Percentiles rank a stretch among this genome's conserved stretches.
phyloP scores from a whole-genome alignment of 2,797 vertebrate species.

The Argyrosomus regius region DNA sequence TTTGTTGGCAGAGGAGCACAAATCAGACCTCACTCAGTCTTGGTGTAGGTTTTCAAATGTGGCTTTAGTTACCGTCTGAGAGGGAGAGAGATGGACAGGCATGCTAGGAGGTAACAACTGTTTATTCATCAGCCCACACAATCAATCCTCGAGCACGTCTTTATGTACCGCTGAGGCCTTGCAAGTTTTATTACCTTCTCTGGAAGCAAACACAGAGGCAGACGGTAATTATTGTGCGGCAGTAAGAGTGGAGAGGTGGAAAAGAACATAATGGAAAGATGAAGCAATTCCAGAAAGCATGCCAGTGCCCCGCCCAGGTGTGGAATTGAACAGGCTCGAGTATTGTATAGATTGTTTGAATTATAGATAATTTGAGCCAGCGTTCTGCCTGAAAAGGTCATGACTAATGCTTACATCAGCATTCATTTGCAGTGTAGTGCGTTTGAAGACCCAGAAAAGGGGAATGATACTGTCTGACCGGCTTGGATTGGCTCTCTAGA shows the following conservation, averaged over 20 bases:
- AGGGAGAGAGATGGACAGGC: conserved; percentile 52
- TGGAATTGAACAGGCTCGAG: conserved; percentile 25
- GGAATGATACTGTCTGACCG: conserved; percentile 28
- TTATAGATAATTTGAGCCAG: conserved; percentile 53
- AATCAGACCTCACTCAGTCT: conserved; percentile 49
- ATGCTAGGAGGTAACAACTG: conserved; percentile 65
- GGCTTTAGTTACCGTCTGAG: conserved; percentile 59
- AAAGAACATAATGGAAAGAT: conserved; percentile 61
- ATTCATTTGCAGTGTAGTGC: conserved; percentile 42
- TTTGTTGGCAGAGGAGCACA: conserved; percentile 47
- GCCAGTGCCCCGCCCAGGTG: conserved; percentile 30
- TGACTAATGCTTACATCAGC: conserved; percentile 59
- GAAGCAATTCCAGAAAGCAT: conserved; percentile 54
- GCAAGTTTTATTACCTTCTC: conserved; percentile 70
- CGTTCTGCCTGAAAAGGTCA: conserved; percentile 40
- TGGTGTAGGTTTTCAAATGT: conserved; percentile 58
- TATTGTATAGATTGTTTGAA: conserved; percentile 62
- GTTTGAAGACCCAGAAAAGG: conserved; percentile 33
- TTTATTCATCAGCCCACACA: conserved; percentile 76
- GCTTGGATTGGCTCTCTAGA: conserved; percentile 42
- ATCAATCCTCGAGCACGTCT: conserved; percentile 66
- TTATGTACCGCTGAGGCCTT: conserved; percentile 63
- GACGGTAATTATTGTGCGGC: conserved; percentile 46
- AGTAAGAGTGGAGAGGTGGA: conserved; percentile 31
- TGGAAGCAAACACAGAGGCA: conserved; percentile 58